These are phyloP conservation scores for Malthinus seriepunctatus DNA, from an alignment of 2,888 invertebrate species.

Conservation along the genomic window DNA sequence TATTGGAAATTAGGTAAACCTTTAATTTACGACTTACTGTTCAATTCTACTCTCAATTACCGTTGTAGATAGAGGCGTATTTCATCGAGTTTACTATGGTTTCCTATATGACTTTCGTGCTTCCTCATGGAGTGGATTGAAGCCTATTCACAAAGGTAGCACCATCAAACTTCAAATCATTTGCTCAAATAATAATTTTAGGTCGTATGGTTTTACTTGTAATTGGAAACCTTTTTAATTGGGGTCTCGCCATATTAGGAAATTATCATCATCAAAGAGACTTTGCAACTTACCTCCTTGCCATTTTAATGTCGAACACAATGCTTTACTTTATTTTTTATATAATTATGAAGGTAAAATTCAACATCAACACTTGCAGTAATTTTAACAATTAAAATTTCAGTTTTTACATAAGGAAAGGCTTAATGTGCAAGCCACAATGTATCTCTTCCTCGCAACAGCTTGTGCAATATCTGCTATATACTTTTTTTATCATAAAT, in stretches of 20 bases:
- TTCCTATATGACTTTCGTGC: slow-evolving; percentile 52
- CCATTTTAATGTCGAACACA: slow-evolving; percentile 81
- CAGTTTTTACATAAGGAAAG: slow-evolving; percentile 67
- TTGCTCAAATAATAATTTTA: slow-evolving; percentile 21
- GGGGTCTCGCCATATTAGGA: slow-evolving; percentile 69
- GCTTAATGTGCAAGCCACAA: slow-evolving; percentile 63
- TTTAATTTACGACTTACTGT: neutral
- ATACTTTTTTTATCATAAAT: slow-evolving; percentile 73
- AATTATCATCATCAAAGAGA: slow-evolving; percentile 66
- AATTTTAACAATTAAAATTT: slow-evolving; percentile 27
- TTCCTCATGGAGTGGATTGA: slow-evolving; percentile 52
- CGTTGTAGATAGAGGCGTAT: slow-evolving; percentile 42
- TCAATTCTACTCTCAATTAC: neutral
- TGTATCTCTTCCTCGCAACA: slow-evolving; percentile 67
- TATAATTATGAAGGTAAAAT: slow-evolving; percentile 76
- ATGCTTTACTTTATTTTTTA: slow-evolving; percentile 81
- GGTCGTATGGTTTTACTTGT: slow-evolving; percentile 62
- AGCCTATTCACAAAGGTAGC: slow-evolving; percentile 53
- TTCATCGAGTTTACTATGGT: slow-evolving; percentile 41
- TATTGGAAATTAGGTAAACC: slow-evolving; percentile 67
- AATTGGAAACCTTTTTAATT: slow-evolving; percentile 66
- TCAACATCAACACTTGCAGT: neutral
- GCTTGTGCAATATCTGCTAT: slow-evolving; percentile 70
- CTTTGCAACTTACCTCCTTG: slow-evolving; percentile 79
- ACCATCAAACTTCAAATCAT: neutral